phyloP scores from a whole-genome alignment of 2,113 vertebrate species.

The Alosa alosa region DNA sequence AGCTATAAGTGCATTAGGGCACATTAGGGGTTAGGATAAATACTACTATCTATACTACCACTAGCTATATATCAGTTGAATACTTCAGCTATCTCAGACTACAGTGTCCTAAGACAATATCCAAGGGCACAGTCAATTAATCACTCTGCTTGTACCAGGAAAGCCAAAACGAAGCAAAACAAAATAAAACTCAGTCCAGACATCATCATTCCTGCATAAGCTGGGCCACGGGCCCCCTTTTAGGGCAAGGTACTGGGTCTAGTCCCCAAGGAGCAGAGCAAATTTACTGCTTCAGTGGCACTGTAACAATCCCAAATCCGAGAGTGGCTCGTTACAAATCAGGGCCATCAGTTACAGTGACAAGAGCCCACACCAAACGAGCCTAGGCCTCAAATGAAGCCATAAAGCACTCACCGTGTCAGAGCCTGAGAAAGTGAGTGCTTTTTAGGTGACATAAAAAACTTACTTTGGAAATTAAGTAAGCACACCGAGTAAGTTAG shows the following conservation, averaged over 20 bases:
- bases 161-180: not conserved
- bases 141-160: not conserved
- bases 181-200: not conserved
- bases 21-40: no score
- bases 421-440: not conserved
- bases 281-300: not conserved
- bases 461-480: not conserved
- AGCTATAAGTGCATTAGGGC: no score
- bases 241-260: not conserved
- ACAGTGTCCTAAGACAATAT: not conserved
- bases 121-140: not conserved
- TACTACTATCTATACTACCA: no score
- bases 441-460: conserved; percentile 12
- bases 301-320: not conserved
- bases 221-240: not conserved
- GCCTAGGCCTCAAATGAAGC: not conserved
- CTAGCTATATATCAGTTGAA: no score
- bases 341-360: not conserved
- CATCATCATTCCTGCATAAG: conserved; percentile 13
- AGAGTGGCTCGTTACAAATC: not conserved
- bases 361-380: not conserved
- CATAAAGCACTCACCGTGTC: not conserved
- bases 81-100: not conserved
- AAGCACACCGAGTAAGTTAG: not conserved
- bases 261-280: not conserved